phyloP scores from a whole-genome alignment of 2,113 vertebrate species.

The Motacilla tschutschensis region DNA sequence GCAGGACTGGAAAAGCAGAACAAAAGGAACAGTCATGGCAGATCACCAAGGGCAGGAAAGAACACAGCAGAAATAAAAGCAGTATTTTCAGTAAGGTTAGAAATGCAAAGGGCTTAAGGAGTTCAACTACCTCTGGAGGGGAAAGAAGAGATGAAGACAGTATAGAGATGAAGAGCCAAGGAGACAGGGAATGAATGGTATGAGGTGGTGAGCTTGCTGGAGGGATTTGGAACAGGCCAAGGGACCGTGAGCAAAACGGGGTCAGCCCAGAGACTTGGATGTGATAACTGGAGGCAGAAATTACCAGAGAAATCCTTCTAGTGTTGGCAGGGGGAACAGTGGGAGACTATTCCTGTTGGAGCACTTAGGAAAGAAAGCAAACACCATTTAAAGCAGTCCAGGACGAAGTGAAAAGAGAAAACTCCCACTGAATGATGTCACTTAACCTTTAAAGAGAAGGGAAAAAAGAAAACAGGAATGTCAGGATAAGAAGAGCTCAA shows the following conservation, averaged over 20 bases:
- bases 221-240: background rate
- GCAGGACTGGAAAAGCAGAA: slow-evolving; percentile 12
- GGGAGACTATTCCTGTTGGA: background rate
- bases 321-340: background rate
- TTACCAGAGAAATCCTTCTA: background rate
- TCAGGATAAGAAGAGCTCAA: background rate
- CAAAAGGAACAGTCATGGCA: slow-evolving; percentile 48
- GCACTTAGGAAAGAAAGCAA: background rate
- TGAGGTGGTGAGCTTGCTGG: background rate
- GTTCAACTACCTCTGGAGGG: slow-evolving; percentile 1
- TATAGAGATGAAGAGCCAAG: background rate
- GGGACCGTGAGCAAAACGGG: background rate
- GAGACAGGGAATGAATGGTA: background rate
- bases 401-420: background rate
- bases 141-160: slow-evolving; percentile 11
- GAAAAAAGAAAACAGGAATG: background rate
- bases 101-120: background rate
- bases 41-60: slow-evolving; percentile 43
- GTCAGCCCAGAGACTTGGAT: background rate
- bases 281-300: background rate
- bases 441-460: background rate
- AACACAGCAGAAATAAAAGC: slow-evolving; percentile 12
- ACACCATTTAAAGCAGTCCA: background rate
- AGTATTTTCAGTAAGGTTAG: background rate
- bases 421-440: background rate